Evolutionary conservation across 2,113 vertebrate species (phyloP).

Genomic region (Aptenodytes patagonicus): DNA sequence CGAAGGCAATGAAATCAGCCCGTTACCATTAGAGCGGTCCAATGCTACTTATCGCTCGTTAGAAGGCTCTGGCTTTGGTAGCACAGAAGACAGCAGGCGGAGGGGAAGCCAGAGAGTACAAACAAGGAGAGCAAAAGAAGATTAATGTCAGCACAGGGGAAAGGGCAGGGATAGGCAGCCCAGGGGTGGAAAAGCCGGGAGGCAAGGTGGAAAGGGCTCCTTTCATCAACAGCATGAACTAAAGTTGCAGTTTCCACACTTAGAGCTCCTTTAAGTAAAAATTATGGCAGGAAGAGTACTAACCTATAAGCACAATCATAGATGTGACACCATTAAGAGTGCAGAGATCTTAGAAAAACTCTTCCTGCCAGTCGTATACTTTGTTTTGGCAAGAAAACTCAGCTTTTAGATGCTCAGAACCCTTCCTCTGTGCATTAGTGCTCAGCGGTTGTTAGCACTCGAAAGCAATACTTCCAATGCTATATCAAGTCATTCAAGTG

Average conservation of each 20-base stretch:
- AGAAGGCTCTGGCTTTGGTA: not conserved
- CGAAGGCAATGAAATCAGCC: not conserved
- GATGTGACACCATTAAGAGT: fast-evolving
- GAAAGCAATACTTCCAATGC: not conserved
- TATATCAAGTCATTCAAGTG: not conserved
- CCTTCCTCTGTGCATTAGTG: not conserved
- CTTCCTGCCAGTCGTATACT: not conserved
- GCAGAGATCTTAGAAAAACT: not conserved
- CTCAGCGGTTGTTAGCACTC: not conserved
- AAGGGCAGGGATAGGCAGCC: not conserved
- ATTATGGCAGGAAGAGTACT: fast-evolving
- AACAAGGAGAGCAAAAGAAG: not conserved
- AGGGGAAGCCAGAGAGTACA: not conserved
- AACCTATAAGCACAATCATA: not conserved
- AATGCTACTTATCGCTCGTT: fast-evolving
- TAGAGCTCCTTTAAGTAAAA: not conserved
- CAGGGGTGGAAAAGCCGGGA: not conserved
- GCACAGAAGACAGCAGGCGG: not conserved
- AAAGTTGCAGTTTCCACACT: fast-evolving
- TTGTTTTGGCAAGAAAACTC: not conserved
- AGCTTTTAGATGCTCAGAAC: not conserved
- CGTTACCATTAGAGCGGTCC: not conserved
- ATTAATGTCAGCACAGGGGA: not conserved
- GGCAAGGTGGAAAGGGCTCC: not conserved
- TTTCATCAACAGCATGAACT: not conserved